Conservation (phyloP, 1,140 invertebrate genomes). For the Cardiocondyla obscurior region DNA sequence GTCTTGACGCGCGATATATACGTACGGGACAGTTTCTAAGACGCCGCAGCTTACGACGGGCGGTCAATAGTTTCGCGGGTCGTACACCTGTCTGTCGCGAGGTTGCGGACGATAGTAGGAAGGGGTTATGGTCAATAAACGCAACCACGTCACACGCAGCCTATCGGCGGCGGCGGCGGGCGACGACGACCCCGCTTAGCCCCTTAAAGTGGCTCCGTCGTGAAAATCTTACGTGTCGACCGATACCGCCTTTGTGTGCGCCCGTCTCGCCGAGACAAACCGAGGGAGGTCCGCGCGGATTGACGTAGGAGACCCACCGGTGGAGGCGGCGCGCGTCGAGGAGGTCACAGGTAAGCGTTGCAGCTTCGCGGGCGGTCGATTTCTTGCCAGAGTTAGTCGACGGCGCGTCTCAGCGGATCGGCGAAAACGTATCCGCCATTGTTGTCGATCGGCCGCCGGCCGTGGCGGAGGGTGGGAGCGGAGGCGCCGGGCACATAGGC, state of each 20-base stretch:
- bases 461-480: constrained; percentile 30
- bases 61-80: constrained; percentile 71
- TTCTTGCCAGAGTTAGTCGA: constrained; percentile 43
- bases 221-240: constrained; percentile 81
- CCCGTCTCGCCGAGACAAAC: constrained; percentile 68
- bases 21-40: constrained; percentile 52
- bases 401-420: constrained; percentile 72
- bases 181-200: constrained; percentile 79
- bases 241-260: constrained; percentile 75
- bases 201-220: constrained; percentile 79
- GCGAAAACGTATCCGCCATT: constrained; percentile 80
- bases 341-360: constrained; percentile 54
- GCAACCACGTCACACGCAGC: constrained; percentile 82
- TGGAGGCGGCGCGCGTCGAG: neutral
- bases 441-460: constrained; percentile 78
- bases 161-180: constrained; percentile 76
- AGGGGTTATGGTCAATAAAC: constrained; percentile 84
- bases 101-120: constrained; percentile 78
- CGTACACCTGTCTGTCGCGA: constrained; percentile 79
- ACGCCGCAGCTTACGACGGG: constrained; percentile 30
- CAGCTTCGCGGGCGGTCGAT: neutral
- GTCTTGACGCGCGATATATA: constrained; percentile 10
- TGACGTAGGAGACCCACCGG: neutral
- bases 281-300: constrained; percentile 42
- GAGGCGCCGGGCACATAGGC: neutral